Evolutionary conservation across 2,888 invertebrate species (phyloP).

Genomic region (Ophion ellenae): DNA sequence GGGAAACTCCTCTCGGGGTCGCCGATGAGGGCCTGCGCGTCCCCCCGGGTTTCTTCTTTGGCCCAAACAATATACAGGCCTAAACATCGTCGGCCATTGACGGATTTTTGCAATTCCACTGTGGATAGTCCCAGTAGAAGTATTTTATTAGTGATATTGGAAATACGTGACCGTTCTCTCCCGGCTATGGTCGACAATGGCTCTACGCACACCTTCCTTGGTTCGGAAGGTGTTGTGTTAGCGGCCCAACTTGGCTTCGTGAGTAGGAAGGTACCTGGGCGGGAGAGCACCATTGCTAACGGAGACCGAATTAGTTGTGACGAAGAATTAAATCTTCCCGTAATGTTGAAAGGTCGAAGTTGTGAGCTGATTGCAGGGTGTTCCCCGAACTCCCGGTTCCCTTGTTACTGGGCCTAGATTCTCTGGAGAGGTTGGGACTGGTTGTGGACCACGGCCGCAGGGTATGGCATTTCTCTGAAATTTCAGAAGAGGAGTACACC

Average conservation of each 20-base stretch:
- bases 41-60: too few relatives aligned
- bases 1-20: too few relatives aligned
- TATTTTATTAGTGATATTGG: too few relatives aligned
- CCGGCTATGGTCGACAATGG: constrained; percentile 25
- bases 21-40: too few relatives aligned
- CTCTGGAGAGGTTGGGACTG: neutral
- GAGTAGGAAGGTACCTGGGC: neutral
- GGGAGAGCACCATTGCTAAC: neutral
- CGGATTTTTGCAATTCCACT: too few relatives aligned
- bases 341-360: neutral
- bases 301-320: neutral
- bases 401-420: neutral
- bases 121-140: too few relatives aligned
- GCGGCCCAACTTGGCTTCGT: neutral
- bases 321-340: neutral
- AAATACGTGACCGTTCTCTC: neutral
- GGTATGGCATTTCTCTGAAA: neutral
- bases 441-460: neutral
- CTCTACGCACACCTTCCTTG: neutral
- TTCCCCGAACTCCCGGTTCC: constrained; percentile 3
- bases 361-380: neutral
- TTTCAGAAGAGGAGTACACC: neutral
- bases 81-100: too few relatives aligned
- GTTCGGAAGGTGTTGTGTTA: neutral
- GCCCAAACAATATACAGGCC: too few relatives aligned